Percentiles rank a stretch among this genome's conserved stretches.
Evolutionary conservation across 2,888 invertebrate species (phyloP).

Genomic region (Melieria crassipennis): DNA sequence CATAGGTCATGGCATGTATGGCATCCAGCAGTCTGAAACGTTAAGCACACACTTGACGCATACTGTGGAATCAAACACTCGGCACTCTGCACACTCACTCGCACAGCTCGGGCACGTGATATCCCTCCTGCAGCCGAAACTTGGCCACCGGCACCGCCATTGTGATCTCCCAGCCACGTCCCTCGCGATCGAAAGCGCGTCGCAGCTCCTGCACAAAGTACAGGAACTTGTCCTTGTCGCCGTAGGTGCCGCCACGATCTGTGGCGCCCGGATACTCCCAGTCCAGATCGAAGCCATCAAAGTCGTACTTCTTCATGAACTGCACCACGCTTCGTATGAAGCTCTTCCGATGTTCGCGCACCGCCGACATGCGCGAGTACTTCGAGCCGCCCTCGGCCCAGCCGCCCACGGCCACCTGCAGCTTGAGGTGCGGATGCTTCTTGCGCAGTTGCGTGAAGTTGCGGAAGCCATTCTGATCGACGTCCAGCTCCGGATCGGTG

Average conservation of each 20-base stretch:
- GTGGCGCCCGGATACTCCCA: slow-evolving; percentile 93
- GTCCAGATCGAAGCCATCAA: slow-evolving; percentile 88
- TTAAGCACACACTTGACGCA: too few relatives aligned
- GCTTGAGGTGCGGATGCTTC: slow-evolving; percentile 78
- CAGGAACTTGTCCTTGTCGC: slow-evolving; percentile 85
- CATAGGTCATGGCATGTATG: slow-evolving; percentile 88
- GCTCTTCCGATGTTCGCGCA: slow-evolving; percentile 73
- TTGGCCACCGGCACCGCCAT: slow-evolving; percentile 90
- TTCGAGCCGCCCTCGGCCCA: slow-evolving; percentile 92
- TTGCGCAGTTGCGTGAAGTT: slow-evolving; percentile 81
- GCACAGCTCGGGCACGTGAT: slow-evolving; percentile 90
- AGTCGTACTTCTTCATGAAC: slow-evolving; percentile 80
- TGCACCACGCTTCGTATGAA: slow-evolving; percentile 82
- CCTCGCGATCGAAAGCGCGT: slow-evolving; percentile 79
- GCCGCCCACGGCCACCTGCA: slow-evolving; percentile 85
- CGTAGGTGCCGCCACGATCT: slow-evolving; percentile 84
- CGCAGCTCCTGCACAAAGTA: slow-evolving; percentile 84
- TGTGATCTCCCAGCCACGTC: slow-evolving; percentile 85
- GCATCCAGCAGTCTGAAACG: slow-evolving; percentile 76
- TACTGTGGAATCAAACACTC: too few relatives aligned
- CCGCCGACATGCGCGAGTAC: slow-evolving; percentile 83
- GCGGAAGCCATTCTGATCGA: slow-evolving; percentile 78
- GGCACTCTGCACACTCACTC: slow-evolving; percentile 70
- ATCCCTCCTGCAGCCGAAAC: slow-evolving; percentile 87
- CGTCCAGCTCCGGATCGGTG: slow-evolving; percentile 83